phyloP scores from a whole-genome alignment of 2,888 invertebrate species.

The Scaeva pyrastri region DNA sequence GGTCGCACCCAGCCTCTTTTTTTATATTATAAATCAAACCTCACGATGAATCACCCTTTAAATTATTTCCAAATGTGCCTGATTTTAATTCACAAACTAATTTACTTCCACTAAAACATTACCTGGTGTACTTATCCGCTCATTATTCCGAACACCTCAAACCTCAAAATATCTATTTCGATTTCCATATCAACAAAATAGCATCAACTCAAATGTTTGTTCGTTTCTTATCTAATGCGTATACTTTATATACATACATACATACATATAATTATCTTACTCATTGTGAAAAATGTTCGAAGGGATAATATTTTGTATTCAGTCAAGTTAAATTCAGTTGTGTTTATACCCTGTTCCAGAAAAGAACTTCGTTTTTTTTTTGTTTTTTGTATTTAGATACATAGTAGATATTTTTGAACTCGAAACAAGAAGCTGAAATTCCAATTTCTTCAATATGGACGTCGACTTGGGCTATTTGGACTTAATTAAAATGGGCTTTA shows the following conservation, averaged over 20 bases:
- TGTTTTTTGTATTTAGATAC: not conserved
- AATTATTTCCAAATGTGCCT: too few species aligned
- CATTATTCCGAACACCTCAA: too few species aligned
- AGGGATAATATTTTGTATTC: slow-evolving; percentile 27
- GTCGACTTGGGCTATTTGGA: slow-evolving; percentile 79
- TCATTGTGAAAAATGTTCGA: slow-evolving; percentile 2
- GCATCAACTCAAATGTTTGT: not conserved
- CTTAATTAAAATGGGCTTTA: slow-evolving; percentile 80
- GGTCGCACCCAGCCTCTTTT: too few species aligned
- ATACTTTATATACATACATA: not conserved
- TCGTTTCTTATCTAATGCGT: slow-evolving; percentile 21
- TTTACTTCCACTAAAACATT: too few species aligned
- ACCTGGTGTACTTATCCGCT: too few species aligned
- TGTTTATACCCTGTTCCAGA: slow-evolving; percentile 3
- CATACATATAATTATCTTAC: not conserved
- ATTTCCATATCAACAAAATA: too few species aligned
- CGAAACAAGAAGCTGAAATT: not conserved
- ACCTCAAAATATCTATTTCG: too few species aligned
- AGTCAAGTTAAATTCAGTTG: slow-evolving; percentile 34
- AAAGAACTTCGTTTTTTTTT: slow-evolving; percentile 10
- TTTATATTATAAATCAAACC: too few species aligned
- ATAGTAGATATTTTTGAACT: not conserved
- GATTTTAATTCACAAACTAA: too few species aligned
- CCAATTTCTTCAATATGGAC: slow-evolving; percentile 78
- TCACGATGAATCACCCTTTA: too few species aligned